Percentiles rank a stretch among this genome's conserved stretches.
phyloP scores from a whole-genome alignment of 2,113 vertebrate species.

The Columbina picui region DNA sequence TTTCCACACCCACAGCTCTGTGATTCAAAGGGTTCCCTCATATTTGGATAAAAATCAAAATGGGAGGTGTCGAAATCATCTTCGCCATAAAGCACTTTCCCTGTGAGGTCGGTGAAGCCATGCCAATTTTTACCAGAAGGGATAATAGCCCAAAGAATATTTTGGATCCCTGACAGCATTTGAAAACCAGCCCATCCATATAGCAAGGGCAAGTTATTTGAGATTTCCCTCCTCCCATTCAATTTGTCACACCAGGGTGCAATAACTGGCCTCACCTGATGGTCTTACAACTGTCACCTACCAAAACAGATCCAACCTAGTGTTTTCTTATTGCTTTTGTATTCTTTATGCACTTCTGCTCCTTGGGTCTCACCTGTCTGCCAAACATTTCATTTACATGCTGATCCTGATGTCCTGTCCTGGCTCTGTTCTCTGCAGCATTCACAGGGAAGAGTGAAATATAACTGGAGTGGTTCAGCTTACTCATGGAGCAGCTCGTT shows the following conservation, averaged over 20 bases:
- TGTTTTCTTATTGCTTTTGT: background rate
- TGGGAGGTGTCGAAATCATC: background rate
- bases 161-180: background rate
- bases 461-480: background rate
- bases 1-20: background rate
- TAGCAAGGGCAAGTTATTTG: background rate
- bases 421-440: background rate
- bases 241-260: background rate
- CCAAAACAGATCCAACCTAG: background rate
- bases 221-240: background rate
- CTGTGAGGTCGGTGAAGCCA: background rate
- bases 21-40: background rate
- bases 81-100: background rate
- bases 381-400: background rate
- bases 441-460: background rate
- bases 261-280: background rate
- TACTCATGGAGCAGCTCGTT: background rate
- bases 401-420: background rate
- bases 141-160: background rate
- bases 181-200: background rate
- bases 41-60: background rate
- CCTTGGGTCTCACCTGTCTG: background rate
- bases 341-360: background rate
- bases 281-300: background rate
- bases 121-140: background rate